Base-by-base conservation (phyloP, 2,113 vertebrate species). In the Hoplias malabaricus region DNA sequence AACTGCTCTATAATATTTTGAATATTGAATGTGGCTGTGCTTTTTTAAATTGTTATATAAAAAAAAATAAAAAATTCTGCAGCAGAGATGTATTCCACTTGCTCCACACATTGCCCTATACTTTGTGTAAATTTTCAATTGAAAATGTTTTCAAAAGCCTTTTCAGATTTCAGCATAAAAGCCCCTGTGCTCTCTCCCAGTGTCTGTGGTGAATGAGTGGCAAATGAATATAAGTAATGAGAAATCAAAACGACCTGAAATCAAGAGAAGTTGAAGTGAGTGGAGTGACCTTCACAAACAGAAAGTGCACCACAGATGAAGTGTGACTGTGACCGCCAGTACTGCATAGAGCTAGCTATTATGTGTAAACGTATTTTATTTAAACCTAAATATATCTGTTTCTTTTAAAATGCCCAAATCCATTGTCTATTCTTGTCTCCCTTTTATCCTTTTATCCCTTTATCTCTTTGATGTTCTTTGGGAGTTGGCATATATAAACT, bases 211-310 rank as follows among this genome's bases (percentile, higher is more conserved):
- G 59, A 31, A 68, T 56, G 54, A 36, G 50, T 23, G 48, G 57
- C 38, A 25, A 16, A 78, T 70, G 70, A 21, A 38, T 4, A 12
- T 29, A 25, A 66, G 67, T 48, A 31, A 82, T 78, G 80, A 75
- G 31, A 78, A 65, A 62, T 62, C 69, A 78, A 73, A 65, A 43
- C 67, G 25, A 78, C 53, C 38, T 57, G 14, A 70, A 70, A 78
- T 29, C 31, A 57, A 46, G 16, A 63, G 65, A 56, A 65, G 75
- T 36, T 27, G 21, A 25, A 54, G 69, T 53, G 69, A 63, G 69
- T 61, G 36, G 54, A 65, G 71, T 80, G 67, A 76, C 21, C 65
- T 77, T 46, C 29, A 19, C 33, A 80, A 74, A 81, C 33, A 48
- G 34, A 77, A 73, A 73, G 72, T 48, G 38, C 33, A 48, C 34